Evolutionary conservation across 2,113 vertebrate genomes (phyloP), one percentile per base, ranked within the genome.

Genomic region (Petrocephalus zakoni): DNA sequence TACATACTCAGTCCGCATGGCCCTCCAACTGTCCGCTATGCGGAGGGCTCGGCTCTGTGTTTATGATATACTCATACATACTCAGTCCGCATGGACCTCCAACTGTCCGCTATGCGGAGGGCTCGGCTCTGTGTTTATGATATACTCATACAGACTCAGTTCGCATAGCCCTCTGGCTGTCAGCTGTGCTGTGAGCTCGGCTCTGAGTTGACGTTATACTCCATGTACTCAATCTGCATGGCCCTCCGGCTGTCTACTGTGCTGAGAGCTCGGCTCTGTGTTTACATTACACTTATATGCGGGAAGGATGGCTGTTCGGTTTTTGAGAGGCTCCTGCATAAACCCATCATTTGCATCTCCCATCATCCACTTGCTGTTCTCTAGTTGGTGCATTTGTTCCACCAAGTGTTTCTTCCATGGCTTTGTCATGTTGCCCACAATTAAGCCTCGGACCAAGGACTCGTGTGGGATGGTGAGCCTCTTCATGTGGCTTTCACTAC

Each of bases 271-370:
- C 25, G 13, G 68, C 13, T 15, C 64, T 37, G n/a, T 72, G 68
- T 58, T 58, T 58, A 19, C 5, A 0, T 25, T 61, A 5, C 53
- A 42, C 52, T 93, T 90, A 94, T 92, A 92, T 92, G 90, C 90
- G 90, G 2, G 91, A 91, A 94, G 93, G 94, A 94, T 91, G 91
- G 91, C 87, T 92, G 92, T 93, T 95, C 92, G 91, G 91, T 92
- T 92, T 92, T 93, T 56, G 9, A 34, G 49, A 46, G 92, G 91
- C 91, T 90, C 91, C 56, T 90, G 92, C 88, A 88, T 81, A 91
- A 91, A 90, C 83, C 89, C 89, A 93, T 90, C 92, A 95, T 95
- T 95, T 93, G 94, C 94, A 95, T 95, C 93, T 93, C n/a, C 86
- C 88, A 88, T 95, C 92, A 95, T 94, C 93, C 92, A 90, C 5